Percentiles rank a stretch among this genome's conserved stretches.
Evolutionary conservation across 2,888 invertebrate species (phyloP).

Genomic region (Laothoe populi): DNA sequence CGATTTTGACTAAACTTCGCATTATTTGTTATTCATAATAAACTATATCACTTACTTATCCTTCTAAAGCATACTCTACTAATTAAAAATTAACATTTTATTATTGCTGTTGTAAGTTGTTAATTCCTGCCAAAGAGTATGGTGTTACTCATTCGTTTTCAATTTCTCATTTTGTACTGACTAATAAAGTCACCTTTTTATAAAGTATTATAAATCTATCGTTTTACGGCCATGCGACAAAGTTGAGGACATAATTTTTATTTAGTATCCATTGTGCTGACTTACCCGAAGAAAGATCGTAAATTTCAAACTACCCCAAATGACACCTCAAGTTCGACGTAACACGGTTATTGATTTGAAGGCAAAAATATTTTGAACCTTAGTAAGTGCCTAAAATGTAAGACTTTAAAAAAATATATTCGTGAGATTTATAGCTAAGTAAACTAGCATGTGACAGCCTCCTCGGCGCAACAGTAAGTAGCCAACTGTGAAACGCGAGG

Average conservation of each 20-base stretch:
- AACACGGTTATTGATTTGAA: slow-evolving; percentile 44
- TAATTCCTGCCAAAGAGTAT: too few relatives aligned
- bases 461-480: too few relatives aligned
- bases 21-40: too few relatives aligned
- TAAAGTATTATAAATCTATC: slow-evolving; percentile 1
- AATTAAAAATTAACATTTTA: background rate
- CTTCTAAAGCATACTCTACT: background rate
- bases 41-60: background rate
- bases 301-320: slow-evolving; percentile 42
- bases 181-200: background rate
- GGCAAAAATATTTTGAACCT: background rate
- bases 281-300: slow-evolving; percentile 37
- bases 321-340: slow-evolving; percentile 38
- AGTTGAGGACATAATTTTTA: slow-evolving; percentile 11
- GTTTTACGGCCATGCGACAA: slow-evolving; percentile 6
- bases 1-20: too few relatives aligned
- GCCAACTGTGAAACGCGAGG: too few relatives aligned
- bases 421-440: too few relatives aligned
- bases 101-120: background rate
- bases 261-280: slow-evolving; percentile 51
- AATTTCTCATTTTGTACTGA: background rate
- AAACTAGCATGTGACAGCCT: too few relatives aligned
- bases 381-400: too few relatives aligned
- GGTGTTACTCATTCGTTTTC: too few relatives aligned
- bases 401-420: too few relatives aligned